These are phyloP conservation scores for Columba janthina DNA, from an alignment of 2,113 vertebrate species.

Conservation along the genomic window DNA sequence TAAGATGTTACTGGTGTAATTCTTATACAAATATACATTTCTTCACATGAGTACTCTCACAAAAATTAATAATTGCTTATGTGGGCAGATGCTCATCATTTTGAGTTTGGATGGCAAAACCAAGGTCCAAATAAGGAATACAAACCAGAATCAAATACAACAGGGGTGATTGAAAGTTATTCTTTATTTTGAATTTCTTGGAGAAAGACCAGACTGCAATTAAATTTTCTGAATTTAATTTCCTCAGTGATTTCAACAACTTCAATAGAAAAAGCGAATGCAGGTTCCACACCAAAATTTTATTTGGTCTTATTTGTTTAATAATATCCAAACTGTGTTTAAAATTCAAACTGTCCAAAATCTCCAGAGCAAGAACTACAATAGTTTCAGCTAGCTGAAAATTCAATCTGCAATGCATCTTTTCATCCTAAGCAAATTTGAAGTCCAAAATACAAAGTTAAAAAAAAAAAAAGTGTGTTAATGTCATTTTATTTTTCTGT, in stretches of 20 bases:
- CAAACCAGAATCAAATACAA: neutral
- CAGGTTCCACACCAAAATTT: neutral
- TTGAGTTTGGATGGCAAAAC: neutral
- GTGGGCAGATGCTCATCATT: neutral
- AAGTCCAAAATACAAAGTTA: neutral
- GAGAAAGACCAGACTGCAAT: neutral
- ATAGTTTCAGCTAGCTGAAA: neutral
- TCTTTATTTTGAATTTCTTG: constrained; percentile 21
- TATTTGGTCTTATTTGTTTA: neutral
- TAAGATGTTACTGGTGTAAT: neutral
- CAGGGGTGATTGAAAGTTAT: neutral
- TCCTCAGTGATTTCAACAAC: constrained; percentile 3
- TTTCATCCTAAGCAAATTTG: neutral
- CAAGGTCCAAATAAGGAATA: neutral
- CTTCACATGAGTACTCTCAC: neutral
- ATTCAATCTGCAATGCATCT: neutral
- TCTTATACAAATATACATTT: neutral
- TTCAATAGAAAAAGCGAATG: neutral
- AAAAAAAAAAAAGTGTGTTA: neutral
- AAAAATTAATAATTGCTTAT: neutral
- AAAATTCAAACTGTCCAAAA: neutral
- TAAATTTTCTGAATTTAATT: constrained; percentile 29
- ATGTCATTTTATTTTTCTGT: neutral
- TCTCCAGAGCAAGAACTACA: neutral
- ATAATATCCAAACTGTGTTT: neutral